Percentiles rank a stretch among this genome's conserved stretches.
Conservation (phyloP, 2,797 vertebrate genomes). For the Semaprochilodus insignis region DNA sequence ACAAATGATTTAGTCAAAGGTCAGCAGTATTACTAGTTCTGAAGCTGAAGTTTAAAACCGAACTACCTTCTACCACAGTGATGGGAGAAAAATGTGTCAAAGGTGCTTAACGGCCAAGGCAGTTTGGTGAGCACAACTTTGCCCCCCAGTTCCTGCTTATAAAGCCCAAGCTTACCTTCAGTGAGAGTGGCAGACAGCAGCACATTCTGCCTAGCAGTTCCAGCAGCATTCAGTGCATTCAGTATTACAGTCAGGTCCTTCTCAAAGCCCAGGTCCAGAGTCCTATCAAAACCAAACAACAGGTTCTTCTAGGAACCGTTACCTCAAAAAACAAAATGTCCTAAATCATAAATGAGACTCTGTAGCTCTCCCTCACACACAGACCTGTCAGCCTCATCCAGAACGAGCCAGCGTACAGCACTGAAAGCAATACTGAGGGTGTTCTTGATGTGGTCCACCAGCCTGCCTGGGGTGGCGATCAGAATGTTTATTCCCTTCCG, state of each 20-base stretch:
- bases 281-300: slow-evolving; percentile 73
- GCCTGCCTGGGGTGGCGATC: slow-evolving; percentile 91
- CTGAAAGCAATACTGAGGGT: slow-evolving; percentile 89
- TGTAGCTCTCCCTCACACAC: not conserved
- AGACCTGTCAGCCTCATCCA: slow-evolving; percentile 97
- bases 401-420: slow-evolving; percentile 85
- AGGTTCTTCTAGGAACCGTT: not conserved
- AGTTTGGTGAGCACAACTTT: not conserved
- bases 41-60: too few relatives aligned
- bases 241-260: slow-evolving; percentile 90
- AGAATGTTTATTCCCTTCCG: slow-evolving; percentile 96
- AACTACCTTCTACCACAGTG: not conserved
- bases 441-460: slow-evolving; percentile 93
- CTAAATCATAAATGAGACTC: slow-evolving; percentile 5
- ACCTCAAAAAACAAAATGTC: not conserved
- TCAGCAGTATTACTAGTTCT: too few relatives aligned
- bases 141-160: not conserved
- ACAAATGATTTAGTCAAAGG: too few relatives aligned
- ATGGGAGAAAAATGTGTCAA: not conserved
- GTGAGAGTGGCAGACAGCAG: slow-evolving; percentile 92
- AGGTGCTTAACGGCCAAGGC: not conserved
- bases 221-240: slow-evolving; percentile 85
- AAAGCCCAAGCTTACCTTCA: slow-evolving; percentile 74
- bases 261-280: slow-evolving; percentile 94
- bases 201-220: slow-evolving; percentile 85